Base-by-base conservation (phyloP, 2,113 vertebrate species). In the Dendropsophus ebraccatus region DNA sequence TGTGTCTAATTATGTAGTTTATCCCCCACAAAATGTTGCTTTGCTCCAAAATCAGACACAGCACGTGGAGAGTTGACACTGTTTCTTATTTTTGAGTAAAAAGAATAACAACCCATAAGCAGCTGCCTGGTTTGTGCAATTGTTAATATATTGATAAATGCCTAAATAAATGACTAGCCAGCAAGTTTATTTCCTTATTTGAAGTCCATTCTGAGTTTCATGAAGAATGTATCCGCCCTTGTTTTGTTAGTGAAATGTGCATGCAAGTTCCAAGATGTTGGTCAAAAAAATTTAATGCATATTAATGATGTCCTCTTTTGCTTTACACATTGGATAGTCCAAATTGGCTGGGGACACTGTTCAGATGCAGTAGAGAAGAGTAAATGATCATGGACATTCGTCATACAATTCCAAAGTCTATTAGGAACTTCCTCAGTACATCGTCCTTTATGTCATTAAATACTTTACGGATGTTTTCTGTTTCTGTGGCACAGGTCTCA, bases 401-500 rank as follows among this genome's bases (percentile, higher is more conserved):
- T 81, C 49, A 86, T 54, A 86, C 77, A 45, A 86, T 45, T 28
- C 84, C 84, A 60, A 87, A 74, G 6, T 87, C 85, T 54, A 19
- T 25, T 14, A 87, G 54, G 25, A 74, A 74, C 52, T 73, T 87
- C 54, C 50, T 91, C 74, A 97, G 92, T 47, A 97, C 95, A 0
- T 95, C 95, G 88, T 98, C 96, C 89, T 94, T 95, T 62, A 97
- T 91, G 25, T 96, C 95, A 7, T 76, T 93, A 90, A 98, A 97
- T 50, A 98, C 97, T 28, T 80, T 92, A 74, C 94, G 93, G 87
- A 98, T 96, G 92, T 96, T 97, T 89, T 93, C 92, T 37, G 96
- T 97, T 92, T 98, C 96, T 0, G 97, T 98, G 90, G 97, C 96
- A 5, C 97, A 98, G 83, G 96, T 97, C 92, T 95, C 97, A 92